Base-by-base conservation (phyloP, 2,797 vertebrate species). In the Mormyrops boulengeri region DNA sequence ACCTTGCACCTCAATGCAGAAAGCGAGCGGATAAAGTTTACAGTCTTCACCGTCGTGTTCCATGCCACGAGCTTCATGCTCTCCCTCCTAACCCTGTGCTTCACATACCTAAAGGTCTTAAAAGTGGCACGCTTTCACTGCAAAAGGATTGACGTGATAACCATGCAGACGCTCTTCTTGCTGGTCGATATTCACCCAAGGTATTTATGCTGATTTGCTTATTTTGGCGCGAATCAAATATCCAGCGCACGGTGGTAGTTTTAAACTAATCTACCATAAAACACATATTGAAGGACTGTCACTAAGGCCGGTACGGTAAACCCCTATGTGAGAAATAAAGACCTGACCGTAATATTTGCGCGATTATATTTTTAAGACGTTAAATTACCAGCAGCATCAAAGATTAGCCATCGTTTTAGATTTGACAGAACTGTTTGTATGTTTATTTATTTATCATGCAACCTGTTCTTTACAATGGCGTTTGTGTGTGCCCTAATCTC, bases 171-270 rank as follows among this genome's bases (percentile, higher is more conserved):
- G 44, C 95, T 97, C 4, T 96, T 97, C 92, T 94, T 97, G 90
- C 95, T 97, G 90, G 96, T 97, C 82, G 97, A 97, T 92, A 97
- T 97, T 90, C 97, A 97, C 88, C 97, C 97, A 89, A 97, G 97
- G 97, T 96, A 96, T 88, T 89, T 90, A 80, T 55, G 1, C 66
- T 8, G 14, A 38, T 90, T 87, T 60, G 41, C 62, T 90, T n/a
- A 60, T 34, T 89, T 12, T 26, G 19, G 34, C 69, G 87, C 50
- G 14, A 80, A 80, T n/a, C 6, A 44, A 44, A 80, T 80, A 9
- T 50, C n/a, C 82, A 47, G 1, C 41, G 77, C 77, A 49, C 17
- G 47, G 19, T 50, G 3, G 47, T 85, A 22, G n/a, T 85, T 85
- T 26, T 50, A 49, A 50, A 49, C 3, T 49, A 85, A 22, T 30